Base-by-base conservation (phyloP, 2,113 vertebrate genomes). In the Hirundichthys speculiger region DNA sequence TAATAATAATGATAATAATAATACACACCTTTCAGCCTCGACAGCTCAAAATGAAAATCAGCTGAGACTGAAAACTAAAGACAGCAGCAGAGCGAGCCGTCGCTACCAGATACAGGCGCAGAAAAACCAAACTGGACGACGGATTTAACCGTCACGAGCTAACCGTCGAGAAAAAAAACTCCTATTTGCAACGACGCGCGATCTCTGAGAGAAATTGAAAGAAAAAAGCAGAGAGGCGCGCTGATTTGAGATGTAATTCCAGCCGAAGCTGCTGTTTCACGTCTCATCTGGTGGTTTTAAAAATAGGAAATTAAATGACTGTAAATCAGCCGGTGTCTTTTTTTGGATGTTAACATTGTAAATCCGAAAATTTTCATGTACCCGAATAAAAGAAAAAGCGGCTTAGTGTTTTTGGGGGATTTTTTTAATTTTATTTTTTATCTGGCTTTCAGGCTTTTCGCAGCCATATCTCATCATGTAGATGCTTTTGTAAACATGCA, bases 401-500 rank as follows among this genome's bases (percentile, higher is more conserved):
- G 55, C 66, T 65, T 80, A 65, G 61, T 30, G 61, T 70, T 48
- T 34, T 19, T 45, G 3, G 13, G 40, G 40, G 13, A 41, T 58
- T 77, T 53, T 25, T 46, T 16, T 46, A 27, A 30, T 13, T 54
- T 39, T 18, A 22, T 39, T 50, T 66, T 73, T 64, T 56, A 73
- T 80, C 50, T 18, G 72, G 81, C 72, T 77, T 69, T 83, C 42
- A 77, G 80, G 82, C 85, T 82, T 85, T 79, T 86, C 84, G 83
- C 83, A 79, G 86, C 80, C 86, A 84, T 84, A 87, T 87, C 79
- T 81, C 86, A 62, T 89, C n/a, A 76, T 79, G 71, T 86, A 87
- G 88, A 84, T 71, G 86, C 87, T 89, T 88, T 77, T 81, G 76
- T 87, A 86, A 87, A 82, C 83, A 79, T 85, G 86, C 79, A 88